Percentiles rank a stretch among this genome's conserved stretches.
These are phyloP conservation scores for Liasis olivaceus DNA, from an alignment of 2,797 vertebrate species.

Conservation along the genomic window DNA sequence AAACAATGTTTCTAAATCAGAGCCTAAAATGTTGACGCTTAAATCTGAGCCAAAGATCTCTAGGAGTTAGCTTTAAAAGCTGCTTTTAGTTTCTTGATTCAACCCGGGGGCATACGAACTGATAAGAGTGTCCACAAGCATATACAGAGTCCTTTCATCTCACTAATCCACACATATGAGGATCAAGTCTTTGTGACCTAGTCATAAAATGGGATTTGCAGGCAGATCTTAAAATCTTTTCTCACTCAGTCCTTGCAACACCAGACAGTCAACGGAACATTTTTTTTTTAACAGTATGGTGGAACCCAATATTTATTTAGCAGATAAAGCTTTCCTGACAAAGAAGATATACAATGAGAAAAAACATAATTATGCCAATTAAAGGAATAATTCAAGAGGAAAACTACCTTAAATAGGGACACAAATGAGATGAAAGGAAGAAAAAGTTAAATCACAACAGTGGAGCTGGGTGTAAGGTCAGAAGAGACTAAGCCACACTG, in stretches of 20 bases:
- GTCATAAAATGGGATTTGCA: background rate
- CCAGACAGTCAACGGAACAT: background rate
- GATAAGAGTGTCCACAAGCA: background rate
- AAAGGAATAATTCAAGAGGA: background rate
- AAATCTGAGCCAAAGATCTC: background rate
- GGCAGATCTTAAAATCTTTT: background rate
- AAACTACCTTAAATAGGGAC: background rate
- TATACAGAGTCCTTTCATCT: background rate
- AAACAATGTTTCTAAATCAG: constrained; percentile 1
- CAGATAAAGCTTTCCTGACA: background rate
- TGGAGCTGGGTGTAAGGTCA: background rate
- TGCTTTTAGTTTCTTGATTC: background rate
- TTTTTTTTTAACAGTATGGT: background rate
- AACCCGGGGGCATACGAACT: background rate
- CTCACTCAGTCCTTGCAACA: background rate
- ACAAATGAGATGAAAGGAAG: background rate
- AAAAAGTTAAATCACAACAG: background rate
- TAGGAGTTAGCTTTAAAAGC: constrained; percentile 25
- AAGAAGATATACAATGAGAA: background rate
- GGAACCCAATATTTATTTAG: background rate
- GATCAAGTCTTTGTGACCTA: background rate
- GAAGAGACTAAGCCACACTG: background rate
- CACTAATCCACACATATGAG: background rate
- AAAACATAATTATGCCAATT: background rate
- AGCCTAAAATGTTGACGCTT: background rate